Base-by-base conservation (phyloP, 1,140 invertebrate species). In the Euwallacea fornicatus region DNA sequence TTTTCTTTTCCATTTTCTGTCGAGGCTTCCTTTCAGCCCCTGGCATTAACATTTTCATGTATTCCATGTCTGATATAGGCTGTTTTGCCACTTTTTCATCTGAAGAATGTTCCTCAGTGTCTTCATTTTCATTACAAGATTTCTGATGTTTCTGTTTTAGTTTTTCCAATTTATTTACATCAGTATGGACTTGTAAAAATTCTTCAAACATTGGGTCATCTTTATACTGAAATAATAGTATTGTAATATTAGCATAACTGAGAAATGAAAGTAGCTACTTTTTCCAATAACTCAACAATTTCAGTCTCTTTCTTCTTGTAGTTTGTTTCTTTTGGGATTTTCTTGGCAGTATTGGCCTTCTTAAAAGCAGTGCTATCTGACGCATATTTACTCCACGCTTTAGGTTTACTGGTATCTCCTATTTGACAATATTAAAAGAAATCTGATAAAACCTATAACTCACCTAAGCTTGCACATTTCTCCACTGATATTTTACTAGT, bases 151-250 rank as follows among this genome's bases (percentile, higher is more conserved):
- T 73, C 46, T 81, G 76, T 55, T 50, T 81, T 69, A 69, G 76
- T 74, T 58, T 82, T 77, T 62, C 79, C 72, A 64, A 82, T 79
- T 73, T 83, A 68, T 81, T 82, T 41, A 66, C 74, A 62, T 85
- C 86, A 82, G 82, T 84, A 82, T 97, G 93, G 56, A 88, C 86
- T 83, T 93, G 87, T 76, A 97, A 83, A 83, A 95, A 98, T 82
- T 97, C 94, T 73, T 87, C 82, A 84, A 98, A 97, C 66, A 93
- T 81, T 33, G 94, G 92, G 86, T 98, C 95, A 85, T 93, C 87
- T 84, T 93, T 91, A 75, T 95, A 88, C 88, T 93, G 79, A 72
- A 86, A 82, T 54, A 47, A 47, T 42, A 70, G n/a, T 63, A 64
- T 73, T 67, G 69, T 72, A 67, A 33, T 33, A 33, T 4, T 33